These are phyloP conservation scores for Prionailurus bengalensis DNA, from an alignment of 2,113 vertebrate genomes.

Conservation along the genomic window DNA sequence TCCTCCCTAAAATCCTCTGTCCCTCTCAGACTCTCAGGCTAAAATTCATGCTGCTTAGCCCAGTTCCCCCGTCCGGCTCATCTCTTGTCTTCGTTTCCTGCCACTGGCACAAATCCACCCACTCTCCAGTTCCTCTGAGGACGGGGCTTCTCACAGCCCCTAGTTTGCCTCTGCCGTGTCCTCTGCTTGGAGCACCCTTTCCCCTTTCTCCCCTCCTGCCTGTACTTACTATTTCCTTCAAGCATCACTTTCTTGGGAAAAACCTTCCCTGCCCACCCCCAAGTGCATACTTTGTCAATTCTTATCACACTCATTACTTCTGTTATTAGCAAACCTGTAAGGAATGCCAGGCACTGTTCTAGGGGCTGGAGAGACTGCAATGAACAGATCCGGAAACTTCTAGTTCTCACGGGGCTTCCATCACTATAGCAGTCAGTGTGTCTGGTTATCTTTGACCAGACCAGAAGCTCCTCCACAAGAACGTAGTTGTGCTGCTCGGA, in stretches of 20 bases:
- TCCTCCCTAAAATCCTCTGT: not conserved
- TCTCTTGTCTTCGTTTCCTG: not conserved
- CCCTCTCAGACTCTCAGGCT: not conserved
- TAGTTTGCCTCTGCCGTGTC: not conserved
- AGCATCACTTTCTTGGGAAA: not conserved
- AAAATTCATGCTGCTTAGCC: not conserved
- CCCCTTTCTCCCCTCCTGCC: not conserved
- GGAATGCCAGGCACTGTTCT: not conserved
- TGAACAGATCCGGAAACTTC: not conserved
- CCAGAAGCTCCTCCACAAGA: not conserved
- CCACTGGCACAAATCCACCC: too few relatives aligned
- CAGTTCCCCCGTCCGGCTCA: too few relatives aligned
- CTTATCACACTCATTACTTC: not conserved
- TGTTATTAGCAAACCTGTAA: not conserved
- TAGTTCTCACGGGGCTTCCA: accelerated
- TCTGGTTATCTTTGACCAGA: not conserved
- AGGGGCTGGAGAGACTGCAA: not conserved
- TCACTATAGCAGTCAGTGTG: accelerated
- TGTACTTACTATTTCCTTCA: not conserved
- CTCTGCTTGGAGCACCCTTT: not conserved
- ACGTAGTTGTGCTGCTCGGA: not conserved
- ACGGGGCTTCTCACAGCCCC: not conserved
- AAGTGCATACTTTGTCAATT: accelerated
- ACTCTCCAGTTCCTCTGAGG: accelerated
- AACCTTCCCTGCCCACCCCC: not conserved